A percentile compares a stretch with the other conserved stretches of the same genome.
phyloP scores from a whole-genome alignment of 1,140 invertebrate genomes.

The Sycophaga agraensis region DNA sequence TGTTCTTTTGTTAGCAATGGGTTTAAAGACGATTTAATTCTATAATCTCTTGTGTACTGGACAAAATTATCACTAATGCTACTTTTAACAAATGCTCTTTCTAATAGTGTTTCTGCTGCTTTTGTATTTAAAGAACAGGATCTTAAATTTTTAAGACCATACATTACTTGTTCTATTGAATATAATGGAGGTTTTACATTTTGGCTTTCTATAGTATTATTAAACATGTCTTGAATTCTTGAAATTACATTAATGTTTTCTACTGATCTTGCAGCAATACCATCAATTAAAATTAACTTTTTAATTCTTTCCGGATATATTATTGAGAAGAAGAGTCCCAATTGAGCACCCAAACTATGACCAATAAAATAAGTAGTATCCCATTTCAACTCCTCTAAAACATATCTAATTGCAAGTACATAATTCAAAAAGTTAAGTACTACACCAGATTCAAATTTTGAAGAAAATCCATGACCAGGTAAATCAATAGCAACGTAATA shows the following conservation, averaged over 20 bases:
- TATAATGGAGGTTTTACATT: slow-evolving; percentile 44
- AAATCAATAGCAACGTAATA: slow-evolving; percentile 69
- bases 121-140: slow-evolving; percentile 40
- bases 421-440: slow-evolving; percentile 55
- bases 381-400: slow-evolving; percentile 64
- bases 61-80: slow-evolving; percentile 41
- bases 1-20: slow-evolving; percentile 31
- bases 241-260: slow-evolving; percentile 38
- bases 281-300: slow-evolving; percentile 61
- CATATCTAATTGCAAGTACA: slow-evolving; percentile 54
- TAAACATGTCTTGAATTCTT: slow-evolving; percentile 37
- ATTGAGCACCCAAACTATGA: slow-evolving; percentile 63
- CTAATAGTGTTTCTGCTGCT: slow-evolving; percentile 57
- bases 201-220: slow-evolving; percentile 30
- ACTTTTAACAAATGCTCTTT: slow-evolving; percentile 50
- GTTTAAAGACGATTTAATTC: slow-evolving; percentile 36
- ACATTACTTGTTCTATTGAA: slow-evolving; percentile 58
- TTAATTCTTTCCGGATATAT: slow-evolving; percentile 58
- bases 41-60: slow-evolving; percentile 47
- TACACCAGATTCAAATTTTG: slow-evolving; percentile 60
- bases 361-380: slow-evolving; percentile 58
- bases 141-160: slow-evolving; percentile 49
- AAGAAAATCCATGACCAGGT: slow-evolving; percentile 71
- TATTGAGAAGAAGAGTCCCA: slow-evolving; percentile 51
- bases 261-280: slow-evolving; percentile 43